phyloP scores from a whole-genome alignment of 1,140 invertebrate genomes.

The Drosophila kanapiae region DNA sequence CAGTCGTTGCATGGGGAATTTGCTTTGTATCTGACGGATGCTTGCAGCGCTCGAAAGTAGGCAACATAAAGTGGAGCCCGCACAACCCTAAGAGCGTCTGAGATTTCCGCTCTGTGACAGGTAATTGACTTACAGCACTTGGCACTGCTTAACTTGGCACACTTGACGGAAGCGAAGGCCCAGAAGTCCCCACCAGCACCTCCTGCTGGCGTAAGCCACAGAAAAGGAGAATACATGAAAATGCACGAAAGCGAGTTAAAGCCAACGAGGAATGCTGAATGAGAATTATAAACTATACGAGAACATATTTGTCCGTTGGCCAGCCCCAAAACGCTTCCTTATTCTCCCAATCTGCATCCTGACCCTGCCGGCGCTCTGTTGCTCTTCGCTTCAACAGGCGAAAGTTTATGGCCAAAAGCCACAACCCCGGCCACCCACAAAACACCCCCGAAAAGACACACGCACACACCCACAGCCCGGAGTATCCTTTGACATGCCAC shows the following conservation, averaged over 20 bases:
- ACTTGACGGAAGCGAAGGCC: slow-evolving; percentile 49
- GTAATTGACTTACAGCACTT: slow-evolving; percentile 80
- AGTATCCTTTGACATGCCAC: slow-evolving; percentile 49
- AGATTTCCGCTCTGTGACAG: slow-evolving; percentile 67
- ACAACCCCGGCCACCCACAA: slow-evolving; percentile 41
- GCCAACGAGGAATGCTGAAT: slow-evolving; percentile 8
- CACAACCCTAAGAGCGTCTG: slow-evolving; percentile 8
- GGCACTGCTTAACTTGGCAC: slow-evolving; percentile 64
- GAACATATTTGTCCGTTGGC: slow-evolving; percentile 32
- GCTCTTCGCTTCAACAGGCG: slow-evolving; percentile 64
- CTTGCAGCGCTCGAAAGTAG: slow-evolving; percentile 19
- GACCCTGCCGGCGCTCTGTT: slow-evolving; percentile 33
- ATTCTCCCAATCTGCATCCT: slow-evolving; percentile 1
- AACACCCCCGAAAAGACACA: slow-evolving; percentile 17
- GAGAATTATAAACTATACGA: slow-evolving; percentile 26
- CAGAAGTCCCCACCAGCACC: slow-evolving; percentile 19
- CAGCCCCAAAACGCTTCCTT: slow-evolving; percentile 9
- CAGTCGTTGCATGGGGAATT: slow-evolving; percentile 66
- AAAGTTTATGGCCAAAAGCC: slow-evolving; percentile 79
- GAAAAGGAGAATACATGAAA: slow-evolving; percentile 2
- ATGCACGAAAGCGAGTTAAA: slow-evolving; percentile 5
- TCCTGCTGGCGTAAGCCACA: not conserved
- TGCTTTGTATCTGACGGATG: slow-evolving; percentile 39
- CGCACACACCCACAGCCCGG: not conserved
- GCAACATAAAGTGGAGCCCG: slow-evolving; percentile 9